Evolutionary conservation across 2,113 vertebrate species (phyloP).

Genomic region (Turdus rufiventris): DNA sequence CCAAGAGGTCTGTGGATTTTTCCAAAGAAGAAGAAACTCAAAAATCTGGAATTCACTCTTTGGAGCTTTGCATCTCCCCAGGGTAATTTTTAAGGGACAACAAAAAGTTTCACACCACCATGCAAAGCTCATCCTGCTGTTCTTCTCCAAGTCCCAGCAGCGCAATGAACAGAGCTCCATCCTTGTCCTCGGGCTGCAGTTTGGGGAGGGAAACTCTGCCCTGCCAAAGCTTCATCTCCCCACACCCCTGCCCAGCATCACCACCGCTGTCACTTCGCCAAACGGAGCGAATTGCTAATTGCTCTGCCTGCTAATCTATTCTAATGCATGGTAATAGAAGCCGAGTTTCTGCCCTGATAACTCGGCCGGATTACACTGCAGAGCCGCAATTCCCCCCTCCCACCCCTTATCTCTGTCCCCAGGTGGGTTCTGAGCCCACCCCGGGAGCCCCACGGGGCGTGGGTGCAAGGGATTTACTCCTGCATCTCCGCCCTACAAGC

Average conservation of each 20-base stretch:
- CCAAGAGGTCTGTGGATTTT: not conserved
- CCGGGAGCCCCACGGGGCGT: not conserved
- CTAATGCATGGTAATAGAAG: constrained; percentile 71
- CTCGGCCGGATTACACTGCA: not conserved
- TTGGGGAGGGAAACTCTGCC: not conserved
- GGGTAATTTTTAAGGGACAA: not conserved
- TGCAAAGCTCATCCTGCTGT: not conserved
- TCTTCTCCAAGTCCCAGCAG: rapidly evolving
- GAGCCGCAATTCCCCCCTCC: not conserved
- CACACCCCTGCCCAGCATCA: not conserved
- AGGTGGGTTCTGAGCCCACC: constrained; percentile 45
- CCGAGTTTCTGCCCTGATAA: constrained; percentile 62
- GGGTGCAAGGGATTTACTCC: constrained; percentile 18
- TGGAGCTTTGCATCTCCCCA: not conserved
- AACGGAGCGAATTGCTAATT: constrained; percentile 31
- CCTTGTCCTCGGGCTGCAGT: not conserved
- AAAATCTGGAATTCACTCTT: not conserved
- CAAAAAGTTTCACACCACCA: not conserved
- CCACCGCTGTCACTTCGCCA: not conserved
- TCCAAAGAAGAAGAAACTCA: not conserved
- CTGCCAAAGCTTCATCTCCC: not conserved
- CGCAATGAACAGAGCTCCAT: not conserved
- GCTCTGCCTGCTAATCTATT: constrained; percentile 69
- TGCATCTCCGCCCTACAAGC: not conserved
- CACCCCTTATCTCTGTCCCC: constrained; percentile 61